Percentiles rank a stretch among this genome's conserved stretches.
phyloP scores from a whole-genome alignment of 2,113 vertebrate species.

The Regulus satrapa region DNA sequence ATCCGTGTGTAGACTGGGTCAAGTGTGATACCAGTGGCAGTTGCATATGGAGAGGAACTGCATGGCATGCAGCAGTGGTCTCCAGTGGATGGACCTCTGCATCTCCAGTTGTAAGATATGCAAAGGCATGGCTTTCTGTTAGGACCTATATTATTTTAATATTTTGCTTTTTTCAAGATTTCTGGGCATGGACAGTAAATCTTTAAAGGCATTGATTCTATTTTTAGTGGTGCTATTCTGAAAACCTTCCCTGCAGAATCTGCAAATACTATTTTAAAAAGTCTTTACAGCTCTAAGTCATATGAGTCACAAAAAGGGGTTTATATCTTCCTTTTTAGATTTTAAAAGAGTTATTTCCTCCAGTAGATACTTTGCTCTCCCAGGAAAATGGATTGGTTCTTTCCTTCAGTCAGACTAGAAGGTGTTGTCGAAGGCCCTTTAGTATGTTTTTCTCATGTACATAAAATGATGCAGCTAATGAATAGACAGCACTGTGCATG shows the following conservation, averaged over 20 bases:
- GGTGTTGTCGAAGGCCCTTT: background rate
- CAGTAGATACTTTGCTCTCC: background rate
- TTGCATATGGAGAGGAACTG: background rate
- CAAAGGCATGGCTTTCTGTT: background rate
- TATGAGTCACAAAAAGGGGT: conserved; percentile 16
- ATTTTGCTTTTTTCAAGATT: background rate
- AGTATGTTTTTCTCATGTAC: background rate
- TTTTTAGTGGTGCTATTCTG: conserved; percentile 35
- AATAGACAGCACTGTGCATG: background rate
- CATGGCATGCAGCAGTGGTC: background rate
- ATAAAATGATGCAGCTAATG: background rate
- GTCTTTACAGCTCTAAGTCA: conserved; percentile 9
- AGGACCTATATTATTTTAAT: background rate
- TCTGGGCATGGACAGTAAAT: background rate
- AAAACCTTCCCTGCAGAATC: conserved; percentile 22
- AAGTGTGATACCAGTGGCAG: background rate
- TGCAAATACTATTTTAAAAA: conserved; percentile 42
- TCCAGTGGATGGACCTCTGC: background rate
- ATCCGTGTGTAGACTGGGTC: background rate
- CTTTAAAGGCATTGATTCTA: background rate
- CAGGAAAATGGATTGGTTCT: background rate
- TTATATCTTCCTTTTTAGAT: background rate
- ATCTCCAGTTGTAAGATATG: background rate
- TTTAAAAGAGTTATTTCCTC: background rate
- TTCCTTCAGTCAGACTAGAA: background rate